Conservation (phyloP, 2,797 vertebrate species). For the Taeniopygia guttata region DNA sequence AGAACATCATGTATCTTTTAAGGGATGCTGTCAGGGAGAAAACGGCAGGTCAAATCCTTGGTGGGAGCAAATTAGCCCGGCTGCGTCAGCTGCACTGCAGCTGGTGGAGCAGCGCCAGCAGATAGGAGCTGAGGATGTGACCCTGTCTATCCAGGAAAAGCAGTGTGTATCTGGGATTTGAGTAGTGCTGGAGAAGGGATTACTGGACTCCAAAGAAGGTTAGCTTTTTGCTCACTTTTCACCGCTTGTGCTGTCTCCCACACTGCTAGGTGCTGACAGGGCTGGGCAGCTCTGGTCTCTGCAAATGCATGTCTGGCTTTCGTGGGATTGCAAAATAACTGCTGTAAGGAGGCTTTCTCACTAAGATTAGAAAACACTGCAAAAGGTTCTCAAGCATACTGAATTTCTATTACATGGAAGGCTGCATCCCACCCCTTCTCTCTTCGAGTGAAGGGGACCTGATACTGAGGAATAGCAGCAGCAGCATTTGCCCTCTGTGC, state of each 20-base stretch:
- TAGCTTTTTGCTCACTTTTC: neutral
- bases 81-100: neutral
- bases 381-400: neutral
- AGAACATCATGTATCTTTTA: slow-evolving; percentile 27
- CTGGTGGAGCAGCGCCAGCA: neutral
- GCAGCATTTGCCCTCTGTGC: neutral
- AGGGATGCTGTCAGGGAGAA: slow-evolving; percentile 27
- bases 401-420: neutral
- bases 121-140: neutral
- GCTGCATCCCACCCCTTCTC: neutral
- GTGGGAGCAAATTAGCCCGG: neutral
- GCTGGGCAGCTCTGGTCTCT: neutral
- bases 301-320: neutral
- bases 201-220: neutral
- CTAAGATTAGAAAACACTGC: neutral
- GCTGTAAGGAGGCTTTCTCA: neutral
- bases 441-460: neutral
- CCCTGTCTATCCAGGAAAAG: neutral
- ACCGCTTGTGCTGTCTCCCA: neutral
- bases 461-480: neutral
- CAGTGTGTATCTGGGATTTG: neutral
- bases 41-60: neutral
- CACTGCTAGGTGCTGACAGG: neutral
- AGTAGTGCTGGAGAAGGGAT: neutral
- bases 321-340: neutral